Base-by-base conservation (phyloP, 2,113 vertebrate species). In the Ariopsis seemanni region DNA sequence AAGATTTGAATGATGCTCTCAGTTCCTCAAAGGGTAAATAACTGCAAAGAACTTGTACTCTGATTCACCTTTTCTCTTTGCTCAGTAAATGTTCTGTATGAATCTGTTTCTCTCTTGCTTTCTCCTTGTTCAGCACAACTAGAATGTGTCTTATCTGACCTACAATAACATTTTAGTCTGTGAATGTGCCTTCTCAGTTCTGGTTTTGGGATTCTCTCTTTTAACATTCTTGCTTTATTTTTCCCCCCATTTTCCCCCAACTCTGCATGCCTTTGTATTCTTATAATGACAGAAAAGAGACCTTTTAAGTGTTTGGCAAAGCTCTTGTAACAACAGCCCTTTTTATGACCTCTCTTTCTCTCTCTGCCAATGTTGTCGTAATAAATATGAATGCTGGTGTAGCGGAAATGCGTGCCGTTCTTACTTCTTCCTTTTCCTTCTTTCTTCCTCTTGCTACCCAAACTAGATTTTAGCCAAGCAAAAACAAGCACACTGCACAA, bases 351-450 rank as follows among this genome's bases (percentile, higher is more conserved):
- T 95, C 91, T 95, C 93, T 94, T 92, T 94, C 89, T 94, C 93
- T 95, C 90, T 91, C 93, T 97, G 96, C 96, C 97, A 96, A 95
- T 98, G 95, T 96, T 97, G 96, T 97, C 94, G 96, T 97, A 99
- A 99, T 99, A 99, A 99, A 99, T 97, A 96, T 97, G 93, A 96
- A 97, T 94, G 95, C 97, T 98, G 96, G 96, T 97, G 96, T 97
- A 97, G 97, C 97, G 96, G 96, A 96, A 97, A 97, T 93, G 95
- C 90, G 91, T 97, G 96, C 95, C 95, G 96, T 95, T 90, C 77
- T 83, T 88, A 82, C 89, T 90, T 89, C 85, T 87, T 79, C 94
- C 30, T 27, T 42, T 84, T 74, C 65, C 55, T 67, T 50, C 15
- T 72, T 85, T 69, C 53, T 85, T 79, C 53, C 14, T 85, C 87